Evolutionary conservation across 1,140 invertebrate species (phyloP).

Genomic region (Sarcophaga peregrina): DNA sequence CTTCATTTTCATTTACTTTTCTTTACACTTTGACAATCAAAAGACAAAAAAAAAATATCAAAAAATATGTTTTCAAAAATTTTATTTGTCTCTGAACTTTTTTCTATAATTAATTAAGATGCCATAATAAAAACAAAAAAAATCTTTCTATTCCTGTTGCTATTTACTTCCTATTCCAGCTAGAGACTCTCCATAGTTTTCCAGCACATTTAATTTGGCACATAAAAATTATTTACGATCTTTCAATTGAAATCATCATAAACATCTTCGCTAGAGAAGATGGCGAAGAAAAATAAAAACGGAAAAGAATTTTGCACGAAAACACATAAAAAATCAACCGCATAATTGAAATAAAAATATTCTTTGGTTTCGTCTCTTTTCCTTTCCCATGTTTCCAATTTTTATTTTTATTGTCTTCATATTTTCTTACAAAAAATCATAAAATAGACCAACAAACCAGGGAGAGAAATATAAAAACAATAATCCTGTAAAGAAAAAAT

Average conservation of each 20-base stretch:
- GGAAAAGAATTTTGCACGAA: not conserved
- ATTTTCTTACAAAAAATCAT: no score
- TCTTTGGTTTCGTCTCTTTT: not conserved
- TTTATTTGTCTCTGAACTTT: not conserved
- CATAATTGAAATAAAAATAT: slow-evolving; percentile 13
- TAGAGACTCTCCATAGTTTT: not conserved
- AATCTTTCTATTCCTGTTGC: not conserved
- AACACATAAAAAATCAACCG: slow-evolving; percentile 7
- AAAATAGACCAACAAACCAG: not conserved
- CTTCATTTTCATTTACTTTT: no score
- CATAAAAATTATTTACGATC: slow-evolving; percentile 19
- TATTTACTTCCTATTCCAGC: not conserved
- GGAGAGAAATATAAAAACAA: not conserved
- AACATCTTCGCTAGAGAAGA: not conserved
- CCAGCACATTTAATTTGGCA: not conserved
- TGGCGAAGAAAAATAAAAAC: no score
- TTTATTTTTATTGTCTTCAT: no score
- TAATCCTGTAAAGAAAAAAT: not conserved
- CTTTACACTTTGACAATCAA: not conserved
- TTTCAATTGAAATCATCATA: slow-evolving; percentile 9
- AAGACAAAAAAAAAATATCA: not conserved
- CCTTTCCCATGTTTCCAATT: not conserved
- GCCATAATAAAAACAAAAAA: not conserved
- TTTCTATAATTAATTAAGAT: not conserved
- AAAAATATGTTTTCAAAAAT: not conserved